Conservation (phyloP, 2,113 vertebrate genomes). For the Upupa epops region DNA sequence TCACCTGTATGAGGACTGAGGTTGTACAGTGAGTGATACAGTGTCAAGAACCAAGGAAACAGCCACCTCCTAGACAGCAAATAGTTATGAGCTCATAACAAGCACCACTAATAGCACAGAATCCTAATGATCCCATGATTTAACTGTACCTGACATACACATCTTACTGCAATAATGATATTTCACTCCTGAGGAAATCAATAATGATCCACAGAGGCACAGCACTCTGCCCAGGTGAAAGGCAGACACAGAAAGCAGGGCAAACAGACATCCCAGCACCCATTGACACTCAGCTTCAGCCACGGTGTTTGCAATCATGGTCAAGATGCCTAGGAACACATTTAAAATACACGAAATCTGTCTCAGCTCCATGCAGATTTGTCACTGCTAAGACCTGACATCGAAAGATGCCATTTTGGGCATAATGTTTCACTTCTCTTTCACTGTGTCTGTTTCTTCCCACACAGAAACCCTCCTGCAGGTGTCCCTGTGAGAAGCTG, state of each 20-base stretch:
- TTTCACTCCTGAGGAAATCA: background rate
- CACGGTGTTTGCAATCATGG: slow-evolving; percentile 10
- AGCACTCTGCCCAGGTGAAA: slow-evolving; percentile 16
- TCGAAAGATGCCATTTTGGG: slow-evolving; percentile 24
- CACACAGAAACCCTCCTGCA: slow-evolving; percentile 39
- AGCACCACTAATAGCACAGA: background rate
- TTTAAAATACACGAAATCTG: slow-evolving; percentile 42
- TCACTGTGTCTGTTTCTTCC: slow-evolving; percentile 61
- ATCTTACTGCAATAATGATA: background rate
- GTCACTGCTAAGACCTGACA: slow-evolving; percentile 35
- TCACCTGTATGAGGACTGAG: background rate
- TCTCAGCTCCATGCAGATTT: background rate
- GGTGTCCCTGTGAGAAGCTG: slow-evolving; percentile 48
- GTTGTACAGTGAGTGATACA: background rate
- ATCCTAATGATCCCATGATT: background rate
- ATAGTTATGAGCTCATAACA: background rate
- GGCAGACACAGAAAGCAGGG: background rate
- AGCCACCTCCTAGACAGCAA: background rate
- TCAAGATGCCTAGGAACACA: background rate
- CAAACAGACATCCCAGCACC: background rate
- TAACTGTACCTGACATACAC: background rate
- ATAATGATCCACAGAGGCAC: background rate
- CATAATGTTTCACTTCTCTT: slow-evolving; percentile 21
- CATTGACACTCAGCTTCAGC: background rate
- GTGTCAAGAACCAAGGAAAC: fast-evolving